Evolutionary conservation across 23 tunicate genomes (phyloP), one percentile per base, ranked within the genome.

Genomic region (Aplidium turbinatum): DNA sequence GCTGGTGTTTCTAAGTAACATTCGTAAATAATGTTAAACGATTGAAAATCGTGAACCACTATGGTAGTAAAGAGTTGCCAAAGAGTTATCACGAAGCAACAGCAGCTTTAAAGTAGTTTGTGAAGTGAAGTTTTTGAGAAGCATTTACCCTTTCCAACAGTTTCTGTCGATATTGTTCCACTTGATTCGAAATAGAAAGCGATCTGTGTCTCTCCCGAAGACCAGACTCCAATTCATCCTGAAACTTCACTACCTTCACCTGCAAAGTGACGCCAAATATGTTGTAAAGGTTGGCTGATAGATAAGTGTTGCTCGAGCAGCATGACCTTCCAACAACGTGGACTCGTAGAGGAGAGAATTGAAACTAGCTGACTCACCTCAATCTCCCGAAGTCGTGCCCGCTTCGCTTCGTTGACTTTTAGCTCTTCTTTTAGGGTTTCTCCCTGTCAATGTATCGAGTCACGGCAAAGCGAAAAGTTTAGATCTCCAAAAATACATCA

Each of bases 181-280:
- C 83, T 68, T 84, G 91, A 36, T 91, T 65, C 2, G 78, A 19
- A 20, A 91, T 34, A 2, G 85, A 66, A 35, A 68, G 27, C 27
- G 61, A 73, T 0, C 70, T 19, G 46, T 74, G 84, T 27, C 78
- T 39, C 33, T 84, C 91, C 1, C 91, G 78, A 13, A 66, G 72
- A 4, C 97, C 97, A 18, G 91, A 73, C 39, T 91, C 97, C 39
- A 91, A 45, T 34, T 91, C 97, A 75, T 91, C 97, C 58, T 91
- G 97, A 36, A 91, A 84, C 60, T 79, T 79, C 97, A 91, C 79
- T 31, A 91, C 97, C 71, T 91, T 91, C 29, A 91, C 91, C 96
- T 88, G 79, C 29, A 11, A 54, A 62, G 30, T 7, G 30, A 32
- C 38, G 68, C 16, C 20, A 29, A 26, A 32, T 62, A 6, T 62